Conservation (phyloP, 2,888 invertebrate genomes). For the Monopis laevigella region DNA sequence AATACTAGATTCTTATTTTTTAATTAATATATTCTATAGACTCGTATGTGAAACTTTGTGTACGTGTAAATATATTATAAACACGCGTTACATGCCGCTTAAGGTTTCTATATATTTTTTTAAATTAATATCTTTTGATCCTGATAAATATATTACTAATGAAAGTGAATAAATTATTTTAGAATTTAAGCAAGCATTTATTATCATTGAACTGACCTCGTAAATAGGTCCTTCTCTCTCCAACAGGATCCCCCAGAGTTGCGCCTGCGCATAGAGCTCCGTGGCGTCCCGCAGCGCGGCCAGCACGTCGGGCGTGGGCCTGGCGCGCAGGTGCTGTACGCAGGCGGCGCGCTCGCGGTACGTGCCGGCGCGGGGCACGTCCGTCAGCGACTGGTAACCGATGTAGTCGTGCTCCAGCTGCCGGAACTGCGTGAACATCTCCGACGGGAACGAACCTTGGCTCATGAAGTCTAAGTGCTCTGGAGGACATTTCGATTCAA, state of each 20-base stretch:
- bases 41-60: too few relatives aligned
- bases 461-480: slow-evolving; percentile 98
- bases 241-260: slow-evolving; percentile 84
- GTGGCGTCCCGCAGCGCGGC: slow-evolving; percentile 73
- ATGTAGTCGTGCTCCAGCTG: slow-evolving; percentile 92
- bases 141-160: too few relatives aligned
- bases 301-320: slow-evolving; percentile 79
- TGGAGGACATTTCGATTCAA: too few relatives aligned
- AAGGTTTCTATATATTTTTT: too few relatives aligned
- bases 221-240: slow-evolving; percentile 84
- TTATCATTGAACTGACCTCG: slow-evolving; percentile 71
- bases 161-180: too few relatives aligned
- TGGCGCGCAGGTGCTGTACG: slow-evolving; percentile 67
- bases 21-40: too few relatives aligned
- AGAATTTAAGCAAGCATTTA: too few relatives aligned
- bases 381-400: slow-evolving; percentile 95
- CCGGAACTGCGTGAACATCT: slow-evolving; percentile 83
- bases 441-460: slow-evolving; percentile 77
- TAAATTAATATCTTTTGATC: too few relatives aligned
- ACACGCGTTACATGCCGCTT: too few relatives aligned
- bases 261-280: slow-evolving; percentile 82
- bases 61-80: too few relatives aligned
- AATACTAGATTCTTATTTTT: too few relatives aligned
- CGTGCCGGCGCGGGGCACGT: slow-evolving; percentile 85
- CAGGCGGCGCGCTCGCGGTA: slow-evolving; percentile 73